These are phyloP conservation scores for Ferrisia virgata DNA, from an alignment of 2,888 invertebrate species.

Conservation along the genomic window DNA sequence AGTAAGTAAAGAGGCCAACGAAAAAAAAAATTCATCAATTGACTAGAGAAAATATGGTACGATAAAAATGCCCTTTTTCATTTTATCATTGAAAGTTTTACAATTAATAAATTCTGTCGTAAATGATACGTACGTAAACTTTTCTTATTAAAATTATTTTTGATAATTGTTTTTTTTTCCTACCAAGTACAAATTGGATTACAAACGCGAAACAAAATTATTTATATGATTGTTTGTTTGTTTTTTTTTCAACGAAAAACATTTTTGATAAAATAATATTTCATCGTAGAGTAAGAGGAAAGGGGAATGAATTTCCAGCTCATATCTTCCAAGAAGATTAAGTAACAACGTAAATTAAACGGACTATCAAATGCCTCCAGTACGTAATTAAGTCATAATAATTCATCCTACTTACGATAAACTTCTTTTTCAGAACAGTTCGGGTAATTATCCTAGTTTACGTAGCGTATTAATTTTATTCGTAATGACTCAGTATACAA, in stretches of 20 bases:
- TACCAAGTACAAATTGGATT: neutral
- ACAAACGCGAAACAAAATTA: neutral
- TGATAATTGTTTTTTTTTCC: neutral
- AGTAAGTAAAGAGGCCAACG: too few species aligned
- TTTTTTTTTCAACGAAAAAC: neutral
- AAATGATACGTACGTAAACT: neutral
- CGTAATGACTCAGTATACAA: too few species aligned
- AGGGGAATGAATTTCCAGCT: neutral
- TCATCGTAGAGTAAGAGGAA: neutral
- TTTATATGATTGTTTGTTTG: too few species aligned
- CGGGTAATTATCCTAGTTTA: neutral
- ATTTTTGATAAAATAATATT: too few species aligned
- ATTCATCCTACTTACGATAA: neutral
- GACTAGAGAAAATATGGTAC: neutral
- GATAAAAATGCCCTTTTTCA: neutral
- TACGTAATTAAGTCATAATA: neutral
- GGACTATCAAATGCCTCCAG: neutral
- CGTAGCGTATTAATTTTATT: neutral
- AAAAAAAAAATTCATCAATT: neutral
- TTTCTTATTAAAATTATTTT: neutral
- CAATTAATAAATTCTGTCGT: neutral
- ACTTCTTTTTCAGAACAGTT: too few species aligned
- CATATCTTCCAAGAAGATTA: neutral
- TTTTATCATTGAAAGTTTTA: neutral
- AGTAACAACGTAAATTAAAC: neutral